Evolutionary conservation across 2,797 vertebrate genomes (phyloP).

Genomic region (Brachymystax lenok): DNA sequence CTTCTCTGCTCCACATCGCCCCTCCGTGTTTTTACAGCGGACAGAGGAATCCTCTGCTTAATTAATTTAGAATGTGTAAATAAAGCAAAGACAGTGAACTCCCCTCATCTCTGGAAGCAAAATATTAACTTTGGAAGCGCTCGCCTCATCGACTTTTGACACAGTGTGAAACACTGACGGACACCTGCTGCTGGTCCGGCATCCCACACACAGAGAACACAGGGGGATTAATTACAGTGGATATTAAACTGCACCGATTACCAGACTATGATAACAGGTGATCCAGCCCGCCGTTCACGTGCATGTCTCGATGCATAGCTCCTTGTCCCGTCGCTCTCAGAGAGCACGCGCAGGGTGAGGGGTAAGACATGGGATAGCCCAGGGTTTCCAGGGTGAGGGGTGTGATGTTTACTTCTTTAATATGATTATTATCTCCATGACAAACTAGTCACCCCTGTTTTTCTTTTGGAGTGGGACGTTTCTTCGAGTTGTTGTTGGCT

Average conservation of each 20-base stretch:
- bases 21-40: constrained; percentile 76
- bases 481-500: constrained; percentile 56
- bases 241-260: constrained; percentile 41
- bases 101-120: constrained; percentile 75
- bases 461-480: constrained; percentile 56
- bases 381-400: background rate
- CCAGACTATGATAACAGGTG: constrained; percentile 49
- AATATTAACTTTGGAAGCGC: constrained; percentile 83
- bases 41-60: constrained; percentile 78
- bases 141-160: constrained; percentile 64
- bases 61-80: constrained; percentile 83
- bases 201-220: constrained; percentile 26
- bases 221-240: constrained; percentile 47
- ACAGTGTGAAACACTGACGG: constrained; percentile 61
- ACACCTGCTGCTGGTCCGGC: constrained; percentile 71
- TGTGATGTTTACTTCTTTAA: constrained; percentile 8
- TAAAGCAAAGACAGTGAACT: constrained; percentile 77
- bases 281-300: constrained; percentile 8
- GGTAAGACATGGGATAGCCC: background rate
- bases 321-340: background rate
- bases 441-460: constrained; percentile 60
- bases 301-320: background rate
- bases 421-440: constrained; percentile 64
- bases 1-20: constrained; percentile 54
- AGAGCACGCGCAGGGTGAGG: background rate